Base-by-base conservation (phyloP, 2,797 vertebrate species). In the Coendou prehensilis region DNA sequence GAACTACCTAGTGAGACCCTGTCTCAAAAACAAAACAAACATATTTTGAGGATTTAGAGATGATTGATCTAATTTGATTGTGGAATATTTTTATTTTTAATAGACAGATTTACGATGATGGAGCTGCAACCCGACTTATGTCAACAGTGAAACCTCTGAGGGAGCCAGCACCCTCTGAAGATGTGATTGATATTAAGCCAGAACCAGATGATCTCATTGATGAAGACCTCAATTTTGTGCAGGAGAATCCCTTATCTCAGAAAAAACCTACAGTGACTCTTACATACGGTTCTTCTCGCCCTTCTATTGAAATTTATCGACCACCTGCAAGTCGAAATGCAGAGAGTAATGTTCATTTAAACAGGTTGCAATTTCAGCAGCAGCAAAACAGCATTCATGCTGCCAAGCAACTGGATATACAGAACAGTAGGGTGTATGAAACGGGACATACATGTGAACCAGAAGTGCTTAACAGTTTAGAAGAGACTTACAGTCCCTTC, bases 161-260 rank as follows among this genome's bases (percentile, higher is more conserved):
- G 95, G 99, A 99, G 63, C 96, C 98, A 15, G 98, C 99, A 3
- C 99, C 99, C 30, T 99, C 99, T 2, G 99, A 99, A 98, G 99
- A 99, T 14, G 98, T 99, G 80, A 99, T 99, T 87, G 99, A 99
- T 97, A 99, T 99, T 98, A 99, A 99, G 97, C 99, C 99, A 1
- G 99, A 99, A 93, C 98, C 99, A 97, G 99, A 99, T 33, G 99
- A 99, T 52, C 98, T 99, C 45, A 99, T 99, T 23, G 98, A 99
- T 5, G 99, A 99, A 78, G 99, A 99, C 76, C 98, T 99, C 2
- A 98, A 98, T 98, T 98, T 98, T 45, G 98, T 98, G 15, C 98
- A 98, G 89, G 99, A 99, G 95, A 99, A 52, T 93, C 94, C 98
- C 84, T 79, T 98, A 98, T 97, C 98, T 33, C 98, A 99, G 9